A percentile compares a stretch with the other conserved stretches of the same genome.
These are phyloP conservation scores for Phataginus tricuspis DNA, from an alignment of 2,797 vertebrate species.

Conservation along the genomic window DNA sequence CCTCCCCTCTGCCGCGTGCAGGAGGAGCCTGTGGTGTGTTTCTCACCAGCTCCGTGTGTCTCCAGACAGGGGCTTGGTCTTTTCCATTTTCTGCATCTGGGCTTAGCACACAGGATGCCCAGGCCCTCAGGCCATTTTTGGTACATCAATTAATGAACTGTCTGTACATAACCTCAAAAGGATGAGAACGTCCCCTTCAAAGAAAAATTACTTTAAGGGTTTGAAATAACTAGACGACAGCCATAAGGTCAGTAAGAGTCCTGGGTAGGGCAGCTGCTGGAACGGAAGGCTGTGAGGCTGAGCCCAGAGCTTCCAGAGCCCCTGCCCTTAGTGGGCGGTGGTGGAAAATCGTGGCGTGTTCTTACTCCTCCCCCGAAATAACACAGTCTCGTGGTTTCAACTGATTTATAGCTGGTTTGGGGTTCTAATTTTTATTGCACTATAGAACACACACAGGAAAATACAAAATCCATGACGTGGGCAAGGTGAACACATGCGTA, in stretches of 20 bases:
- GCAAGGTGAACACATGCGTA: no score
- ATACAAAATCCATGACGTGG: no score
- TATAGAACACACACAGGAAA: no score
- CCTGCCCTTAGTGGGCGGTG: no score
- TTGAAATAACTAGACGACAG: neutral
- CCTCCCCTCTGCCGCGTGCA: neutral
- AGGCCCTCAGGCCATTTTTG: neutral
- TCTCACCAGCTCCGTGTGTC: neutral
- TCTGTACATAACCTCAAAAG: neutral
- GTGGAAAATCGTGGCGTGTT: no score
- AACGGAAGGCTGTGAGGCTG: neutral
- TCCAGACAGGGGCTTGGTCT: neutral
- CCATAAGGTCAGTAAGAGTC: neutral
- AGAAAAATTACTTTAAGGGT: neutral
- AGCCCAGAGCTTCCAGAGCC: no score
- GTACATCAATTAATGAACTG: neutral
- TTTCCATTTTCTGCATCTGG: neutral
- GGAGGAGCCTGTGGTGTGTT: neutral
- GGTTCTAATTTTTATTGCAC: no score
- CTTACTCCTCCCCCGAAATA: no score
- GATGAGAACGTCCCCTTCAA: neutral
- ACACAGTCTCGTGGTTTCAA: no score
- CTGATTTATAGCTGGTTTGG: no score
- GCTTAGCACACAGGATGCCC: neutral
- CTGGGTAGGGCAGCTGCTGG: neutral